Evolutionary conservation across 1,140 invertebrate species (phyloP).

Genomic region (Heliothis virescens): DNA sequence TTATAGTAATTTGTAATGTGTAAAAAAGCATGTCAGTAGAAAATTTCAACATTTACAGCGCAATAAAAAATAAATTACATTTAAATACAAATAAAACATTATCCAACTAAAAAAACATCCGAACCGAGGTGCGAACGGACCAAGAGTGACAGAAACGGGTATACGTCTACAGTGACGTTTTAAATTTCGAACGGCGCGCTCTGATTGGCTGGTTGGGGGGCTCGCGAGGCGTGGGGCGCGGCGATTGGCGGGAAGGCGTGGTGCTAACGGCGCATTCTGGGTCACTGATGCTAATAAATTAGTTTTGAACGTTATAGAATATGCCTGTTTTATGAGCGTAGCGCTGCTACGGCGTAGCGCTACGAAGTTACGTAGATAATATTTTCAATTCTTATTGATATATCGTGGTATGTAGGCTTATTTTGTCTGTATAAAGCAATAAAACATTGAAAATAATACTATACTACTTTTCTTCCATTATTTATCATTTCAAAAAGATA

Average conservation of each 20-base stretch:
- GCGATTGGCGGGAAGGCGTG: constrained; percentile 69
- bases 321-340: constrained; percentile 65
- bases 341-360: constrained; percentile 72
- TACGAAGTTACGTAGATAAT: constrained; percentile 44
- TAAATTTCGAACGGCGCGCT: constrained; percentile 69
- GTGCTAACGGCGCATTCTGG: constrained; percentile 74
- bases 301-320: constrained; percentile 69
- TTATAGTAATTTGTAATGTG: constrained; percentile 1
- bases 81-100: constrained; percentile 40
- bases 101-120: constrained; percentile 31
- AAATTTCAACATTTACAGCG: background rate
- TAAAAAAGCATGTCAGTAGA: background rate
- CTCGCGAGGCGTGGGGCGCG: constrained; percentile 71
- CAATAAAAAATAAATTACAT: constrained; percentile 25
- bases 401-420: background rate
- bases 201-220: constrained; percentile 66
- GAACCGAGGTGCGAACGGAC: constrained; percentile 30
- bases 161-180: constrained; percentile 70
- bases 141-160: constrained; percentile 70
- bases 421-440: too few species aligned
- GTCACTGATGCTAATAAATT: constrained; percentile 79
- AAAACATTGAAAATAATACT: too few species aligned
- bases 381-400: constrained; percentile 11
- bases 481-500: too few species aligned
- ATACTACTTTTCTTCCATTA: too few species aligned